Conservation (phyloP, 2,888 invertebrate species). For the Coelinius sp. region DNA sequence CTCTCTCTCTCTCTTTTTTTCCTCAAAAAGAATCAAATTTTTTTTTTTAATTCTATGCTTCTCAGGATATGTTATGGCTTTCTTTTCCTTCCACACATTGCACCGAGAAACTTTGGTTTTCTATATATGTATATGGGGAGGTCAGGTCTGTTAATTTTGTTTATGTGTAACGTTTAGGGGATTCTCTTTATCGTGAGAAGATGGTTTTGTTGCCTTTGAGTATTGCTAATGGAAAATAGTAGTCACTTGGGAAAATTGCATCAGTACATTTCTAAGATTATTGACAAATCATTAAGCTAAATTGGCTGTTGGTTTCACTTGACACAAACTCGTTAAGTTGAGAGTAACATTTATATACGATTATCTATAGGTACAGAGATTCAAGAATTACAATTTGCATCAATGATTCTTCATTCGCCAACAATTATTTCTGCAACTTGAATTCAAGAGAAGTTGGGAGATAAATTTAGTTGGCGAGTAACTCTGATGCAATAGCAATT, state of each 20-base stretch:
- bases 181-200: slow-evolving; percentile 23
- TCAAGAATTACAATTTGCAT: background rate
- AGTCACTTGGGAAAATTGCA: slow-evolving; percentile 26
- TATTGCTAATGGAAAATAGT: slow-evolving; percentile 21
- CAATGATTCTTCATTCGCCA: background rate
- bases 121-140: too few species aligned
- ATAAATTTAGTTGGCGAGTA: too few species aligned
- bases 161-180: background rate
- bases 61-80: background rate
- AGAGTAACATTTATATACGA: background rate
- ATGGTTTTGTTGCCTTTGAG: background rate
- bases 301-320: slow-evolving; percentile 3
- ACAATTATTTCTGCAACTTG: too few species aligned
- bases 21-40: slow-evolving; percentile 11
- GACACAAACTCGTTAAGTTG: slow-evolving; percentile 17
- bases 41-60: slow-evolving; percentile 16
- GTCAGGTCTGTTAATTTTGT: slow-evolving; percentile 45
- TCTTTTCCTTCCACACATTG: slow-evolving; percentile 11
- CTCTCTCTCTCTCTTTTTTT: too few species aligned
- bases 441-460: too few species aligned
- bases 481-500: too few species aligned
- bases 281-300: slow-evolving; percentile 28
- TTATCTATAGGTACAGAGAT: background rate
- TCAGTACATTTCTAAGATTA: slow-evolving; percentile 22
- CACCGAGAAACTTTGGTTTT: slow-evolving; percentile 60